Evolutionary conservation across 2,113 vertebrate genomes (phyloP).

Genomic region (Salvator merianae): DNA sequence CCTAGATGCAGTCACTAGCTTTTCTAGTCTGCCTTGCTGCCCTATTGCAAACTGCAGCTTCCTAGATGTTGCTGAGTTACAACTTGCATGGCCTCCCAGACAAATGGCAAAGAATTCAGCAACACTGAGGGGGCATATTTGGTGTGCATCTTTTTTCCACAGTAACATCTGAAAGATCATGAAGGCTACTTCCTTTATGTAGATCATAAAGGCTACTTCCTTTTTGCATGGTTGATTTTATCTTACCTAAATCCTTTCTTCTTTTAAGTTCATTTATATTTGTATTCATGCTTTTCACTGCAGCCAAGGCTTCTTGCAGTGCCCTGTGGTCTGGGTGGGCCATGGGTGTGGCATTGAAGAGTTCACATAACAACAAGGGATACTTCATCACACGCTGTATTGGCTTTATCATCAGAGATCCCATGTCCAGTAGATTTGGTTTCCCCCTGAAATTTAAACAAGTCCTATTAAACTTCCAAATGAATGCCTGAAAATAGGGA

Average conservation of each 20-base stretch:
- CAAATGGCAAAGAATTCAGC: neutral
- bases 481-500: neutral
- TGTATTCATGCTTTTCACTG: slow-evolving; percentile 85
- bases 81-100: too few relatives aligned
- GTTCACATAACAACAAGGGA: slow-evolving; percentile 87
- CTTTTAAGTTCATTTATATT: slow-evolving; percentile 97
- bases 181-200: neutral
- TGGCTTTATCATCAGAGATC: slow-evolving; percentile 94
- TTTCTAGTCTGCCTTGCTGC: too few relatives aligned
- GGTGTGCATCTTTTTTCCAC: too few relatives aligned
- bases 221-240: neutral
- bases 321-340: slow-evolving; percentile 84
- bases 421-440: slow-evolving; percentile 90
- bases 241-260: slow-evolving; percentile 92
- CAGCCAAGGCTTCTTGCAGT: slow-evolving; percentile 82
- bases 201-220: too few relatives aligned
- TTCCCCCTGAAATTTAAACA: slow-evolving; percentile 81
- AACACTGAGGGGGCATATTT: too few relatives aligned
- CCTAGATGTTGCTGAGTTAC: too few relatives aligned
- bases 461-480: neutral
- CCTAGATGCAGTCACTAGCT: too few relatives aligned
- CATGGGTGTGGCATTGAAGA: slow-evolving; percentile 89
- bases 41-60: too few relatives aligned
- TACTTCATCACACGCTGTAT: slow-evolving; percentile 98
- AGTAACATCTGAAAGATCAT: too few relatives aligned